Evolutionary conservation across 64 coral and sea anemone species (phyloP), one percentile per base, ranked within the genome.

Genomic region (Actinia tenebrosa): DNA sequence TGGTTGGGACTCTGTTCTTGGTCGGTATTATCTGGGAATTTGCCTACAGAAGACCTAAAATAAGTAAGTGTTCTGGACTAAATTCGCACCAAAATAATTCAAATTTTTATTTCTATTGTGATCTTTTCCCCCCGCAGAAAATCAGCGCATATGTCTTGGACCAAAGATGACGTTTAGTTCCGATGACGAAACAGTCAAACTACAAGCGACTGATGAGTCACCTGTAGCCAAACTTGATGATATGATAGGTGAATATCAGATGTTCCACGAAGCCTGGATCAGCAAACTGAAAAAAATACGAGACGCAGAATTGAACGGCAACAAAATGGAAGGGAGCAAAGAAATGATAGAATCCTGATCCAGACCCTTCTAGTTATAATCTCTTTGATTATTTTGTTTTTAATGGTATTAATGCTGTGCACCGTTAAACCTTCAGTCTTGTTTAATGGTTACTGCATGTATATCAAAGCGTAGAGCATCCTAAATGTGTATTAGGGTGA

Each of bases 221-320:
- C 88, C 78, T 19, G 60, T 75, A 7, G 79, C 79, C 43, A 86
- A 87, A 58, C 82, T 96, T 1, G 94, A 96, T 72, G 71, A 87
- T 68, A 92, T 96, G 81, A 96, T 96, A 42, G 26, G 90, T 16
- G 88, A 96, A 84, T 96, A 96, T 37, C 91, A 96, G 69, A 44
- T 93, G 14, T 90, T 96, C 45, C 91, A 96, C 37, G 94, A 96
- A 17, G 85, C 88, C 46, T 96, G 91, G 91, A 86, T 96, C 11
- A 88, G 90, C 11, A 84, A 58, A 26, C 88, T 96, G 71, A 96
- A 93, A 50, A 93, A 90, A 20, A 56, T 96, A 17, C 91, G 90
- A 2, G 91, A 96, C 2, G 77, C 88, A 56, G 68, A 96, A 46
- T 66, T 71, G 7, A 85, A 85, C 42, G 56, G 54, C 19, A 64